A percentile compares a stretch with the other conserved stretches of the same genome.
These are phyloP conservation scores for Typhlomys cinereus DNA, from an alignment of 2,113 vertebrate genomes.

Conservation along the genomic window DNA sequence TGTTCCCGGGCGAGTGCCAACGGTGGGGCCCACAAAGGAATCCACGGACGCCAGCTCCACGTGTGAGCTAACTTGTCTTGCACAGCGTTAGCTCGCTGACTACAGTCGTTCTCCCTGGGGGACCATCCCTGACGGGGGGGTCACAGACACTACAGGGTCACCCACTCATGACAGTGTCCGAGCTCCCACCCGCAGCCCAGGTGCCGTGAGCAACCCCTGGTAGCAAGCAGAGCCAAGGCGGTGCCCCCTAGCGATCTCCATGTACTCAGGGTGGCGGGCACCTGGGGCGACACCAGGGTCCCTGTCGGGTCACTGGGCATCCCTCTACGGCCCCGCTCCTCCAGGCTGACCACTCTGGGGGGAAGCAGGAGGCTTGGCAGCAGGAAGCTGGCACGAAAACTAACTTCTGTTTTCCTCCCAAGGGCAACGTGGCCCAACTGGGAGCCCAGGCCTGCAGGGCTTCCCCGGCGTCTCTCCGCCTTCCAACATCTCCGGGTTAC, in stretches of 20 bases:
- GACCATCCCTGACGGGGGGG: neutral
- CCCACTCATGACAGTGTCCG: neutral
- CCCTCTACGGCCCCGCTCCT: neutral
- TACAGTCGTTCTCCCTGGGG: neutral
- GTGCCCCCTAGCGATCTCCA: neutral
- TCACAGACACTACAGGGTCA: neutral
- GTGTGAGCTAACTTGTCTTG: too few relatives aligned
- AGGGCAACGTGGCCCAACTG: conserved; percentile 90
- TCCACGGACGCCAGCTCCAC: neutral
- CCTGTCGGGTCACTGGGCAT: too few relatives aligned
- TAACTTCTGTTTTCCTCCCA: conserved; percentile 36
- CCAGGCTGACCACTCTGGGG: fast-evolving
- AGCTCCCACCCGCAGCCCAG: too few relatives aligned
- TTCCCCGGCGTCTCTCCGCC: conserved; percentile 85
- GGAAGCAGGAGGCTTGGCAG: fast-evolving
- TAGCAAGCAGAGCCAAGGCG: too few relatives aligned
- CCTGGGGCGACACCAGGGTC: too few relatives aligned
- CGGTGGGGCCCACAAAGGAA: neutral
- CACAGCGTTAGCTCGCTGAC: neutral
- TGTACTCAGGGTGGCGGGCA: too few relatives aligned
- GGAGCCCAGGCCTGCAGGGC: conserved; percentile 88
- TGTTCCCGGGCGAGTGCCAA: fast-evolving
- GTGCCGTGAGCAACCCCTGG: too few relatives aligned
- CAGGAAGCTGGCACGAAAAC: neutral
- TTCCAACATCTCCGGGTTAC: conserved; percentile 86